Base-by-base conservation (phyloP, 2,888 invertebrate genomes). In the Alentia gelatinosa region DNA sequence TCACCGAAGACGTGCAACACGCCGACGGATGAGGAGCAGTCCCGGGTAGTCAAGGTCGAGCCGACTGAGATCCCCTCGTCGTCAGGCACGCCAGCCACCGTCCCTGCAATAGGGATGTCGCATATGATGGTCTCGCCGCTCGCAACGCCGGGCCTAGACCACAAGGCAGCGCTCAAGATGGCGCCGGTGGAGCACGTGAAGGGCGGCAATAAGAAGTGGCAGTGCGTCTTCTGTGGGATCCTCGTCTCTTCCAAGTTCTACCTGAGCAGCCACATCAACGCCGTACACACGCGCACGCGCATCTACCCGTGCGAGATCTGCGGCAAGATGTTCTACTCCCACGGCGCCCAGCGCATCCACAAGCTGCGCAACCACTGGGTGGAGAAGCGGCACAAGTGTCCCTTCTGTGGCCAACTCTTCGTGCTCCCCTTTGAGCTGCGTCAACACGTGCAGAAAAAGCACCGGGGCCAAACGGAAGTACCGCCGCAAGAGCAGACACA, bases 221-320 rank as follows among this genome's bases (percentile, higher is more conserved):
- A 93, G 91, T 93, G 93, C 91, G 92, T 93, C 92, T 92, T 93
- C 68, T 93, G 93, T 90, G 93, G 93, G 19, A 92, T 93, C 35
- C 91, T 93, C 90, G 92, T 93, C 33, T 93, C 93, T 12, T 92
- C 93, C 83, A 93, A 93, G 91, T 92, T 91, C 91, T 93, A 93
- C 91, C 90, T 93, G 75, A 93, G 93, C 83, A 93, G 93, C 89
- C 93, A 93, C 90, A 92, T 93, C 91, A 93, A 93, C 35, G 93
- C 93, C 15, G 92, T 93, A 79, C 93, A 93, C 92, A 93, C 93
- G 15, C 83, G 91, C 26, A 92, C 93, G 0, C 91, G 93, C 35
- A 92, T 93, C 35, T 93, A 93, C 90, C 93, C 93, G n/a, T 93
- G 93, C 79, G 93, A 93, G 91, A 74, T 92, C 35, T 93, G 93